phyloP scores from a whole-genome alignment of 1,140 invertebrate species.

The Dreissena rostriformis region DNA sequence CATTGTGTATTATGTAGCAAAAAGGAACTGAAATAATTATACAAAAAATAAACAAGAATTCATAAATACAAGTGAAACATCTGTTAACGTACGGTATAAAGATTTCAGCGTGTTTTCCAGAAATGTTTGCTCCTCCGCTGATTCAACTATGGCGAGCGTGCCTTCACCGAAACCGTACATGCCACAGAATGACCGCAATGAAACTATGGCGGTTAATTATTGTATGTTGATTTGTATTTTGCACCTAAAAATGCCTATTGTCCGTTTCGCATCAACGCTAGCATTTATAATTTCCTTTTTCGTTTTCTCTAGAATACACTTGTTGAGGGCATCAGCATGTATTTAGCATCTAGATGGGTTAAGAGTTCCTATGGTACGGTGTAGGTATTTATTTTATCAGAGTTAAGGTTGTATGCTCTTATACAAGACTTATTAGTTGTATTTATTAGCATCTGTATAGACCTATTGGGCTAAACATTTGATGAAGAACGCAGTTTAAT shows the following conservation, averaged over 20 bases:
- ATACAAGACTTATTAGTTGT: too few species aligned
- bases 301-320: not conserved
- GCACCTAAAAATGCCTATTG: not conserved
- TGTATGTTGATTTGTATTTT: not conserved
- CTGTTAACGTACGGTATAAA: slow-evolving; percentile 1
- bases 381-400: not conserved
- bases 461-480: too few species aligned
- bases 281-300: not conserved
- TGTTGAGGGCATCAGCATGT: not conserved
- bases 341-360: too few species aligned
- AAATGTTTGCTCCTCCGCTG: slow-evolving; percentile 11
- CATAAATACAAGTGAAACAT: too few species aligned
- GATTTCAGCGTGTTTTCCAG: slow-evolving; percentile 21
- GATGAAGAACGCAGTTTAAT: too few species aligned
- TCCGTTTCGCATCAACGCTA: not conserved
- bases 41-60: too few species aligned
- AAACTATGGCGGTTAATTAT: not conserved
- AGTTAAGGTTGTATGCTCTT: too few species aligned
- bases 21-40: too few species aligned
- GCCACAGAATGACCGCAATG: slow-evolving; percentile 20
- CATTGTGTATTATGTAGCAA: too few species aligned
- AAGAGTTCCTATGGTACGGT: too few species aligned
- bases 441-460: too few species aligned
- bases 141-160: slow-evolving; percentile 24
- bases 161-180: slow-evolving; percentile 27